phyloP scores from a whole-genome alignment of 2,888 invertebrate species.

The Amphiduros pacificus region DNA sequence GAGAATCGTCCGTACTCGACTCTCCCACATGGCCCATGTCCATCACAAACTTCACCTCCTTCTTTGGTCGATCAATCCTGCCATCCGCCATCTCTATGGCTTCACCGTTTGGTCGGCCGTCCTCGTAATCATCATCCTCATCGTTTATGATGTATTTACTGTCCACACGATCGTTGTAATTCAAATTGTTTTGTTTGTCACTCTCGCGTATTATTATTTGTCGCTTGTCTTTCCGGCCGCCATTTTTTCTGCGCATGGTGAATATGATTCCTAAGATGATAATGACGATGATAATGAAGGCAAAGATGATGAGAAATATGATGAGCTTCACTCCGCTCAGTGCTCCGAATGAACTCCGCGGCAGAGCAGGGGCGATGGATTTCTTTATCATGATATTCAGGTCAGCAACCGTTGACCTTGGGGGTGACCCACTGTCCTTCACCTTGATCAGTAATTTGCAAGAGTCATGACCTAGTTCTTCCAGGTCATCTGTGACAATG shows the following conservation, averaged over 20 bases:
- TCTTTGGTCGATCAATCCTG: constrained; percentile 7
- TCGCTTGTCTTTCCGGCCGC: too few species aligned
- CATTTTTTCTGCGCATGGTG: neutral
- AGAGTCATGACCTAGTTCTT: neutral
- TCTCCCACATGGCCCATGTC: constrained; percentile 6
- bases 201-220: neutral
- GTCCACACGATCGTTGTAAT: neutral
- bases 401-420: neutral
- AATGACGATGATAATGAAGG: neutral
- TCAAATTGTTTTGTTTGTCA: too few species aligned
- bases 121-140: neutral
- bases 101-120: neutral
- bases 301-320: neutral
- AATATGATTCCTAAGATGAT: neutral
- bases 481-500: neutral
- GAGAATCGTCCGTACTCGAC: constrained; percentile 6
- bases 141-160: neutral
- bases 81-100: neutral
- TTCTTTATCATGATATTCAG: constrained; percentile 7
- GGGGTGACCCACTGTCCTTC: constrained; percentile 10
- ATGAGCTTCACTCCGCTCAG: neutral
- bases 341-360: neutral
- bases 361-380: neutral
- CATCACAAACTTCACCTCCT: constrained; percentile 16
- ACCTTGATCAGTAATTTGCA: constrained; percentile 4